Conservation (phyloP, 2,888 invertebrate genomes). For the Ophioninae sp. region DNA sequence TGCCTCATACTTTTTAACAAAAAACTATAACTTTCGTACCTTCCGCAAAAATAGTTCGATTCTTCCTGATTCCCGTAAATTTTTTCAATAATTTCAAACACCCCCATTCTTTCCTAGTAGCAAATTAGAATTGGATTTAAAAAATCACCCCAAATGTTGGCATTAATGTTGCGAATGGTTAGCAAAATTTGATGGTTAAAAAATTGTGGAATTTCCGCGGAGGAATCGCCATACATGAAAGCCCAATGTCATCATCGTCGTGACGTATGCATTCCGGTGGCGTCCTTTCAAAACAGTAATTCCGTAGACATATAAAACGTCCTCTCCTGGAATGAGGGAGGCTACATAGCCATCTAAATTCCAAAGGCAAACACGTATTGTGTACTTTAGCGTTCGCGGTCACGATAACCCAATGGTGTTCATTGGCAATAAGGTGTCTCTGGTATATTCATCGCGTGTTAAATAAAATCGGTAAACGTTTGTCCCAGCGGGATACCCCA, state of each 20-base stretch:
- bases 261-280: background rate
- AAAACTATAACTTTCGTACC: too few species aligned
- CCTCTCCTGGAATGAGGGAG: background rate
- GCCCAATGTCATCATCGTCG: background rate
- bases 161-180: background rate
- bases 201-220: background rate
- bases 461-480: slow-evolving; percentile 37
- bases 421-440: slow-evolving; percentile 32
- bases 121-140: background rate
- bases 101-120: background rate
- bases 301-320: background rate
- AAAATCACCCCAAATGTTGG: background rate
- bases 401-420: slow-evolving; percentile 7
- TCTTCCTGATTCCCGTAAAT: too few species aligned
- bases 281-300: background rate
- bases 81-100: too few species aligned
- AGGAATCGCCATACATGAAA: background rate
- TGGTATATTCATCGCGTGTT: slow-evolving; percentile 42
- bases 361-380: background rate
- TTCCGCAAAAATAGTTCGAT: too few species aligned
- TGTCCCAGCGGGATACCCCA: slow-evolving; percentile 6
- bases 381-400: slow-evolving; percentile 11
- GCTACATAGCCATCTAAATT: background rate
- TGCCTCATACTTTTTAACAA: too few species aligned
- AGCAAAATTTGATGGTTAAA: background rate